phyloP scores from a whole-genome alignment of 1,140 invertebrate genomes.

The Oscheius sp. region DNA sequence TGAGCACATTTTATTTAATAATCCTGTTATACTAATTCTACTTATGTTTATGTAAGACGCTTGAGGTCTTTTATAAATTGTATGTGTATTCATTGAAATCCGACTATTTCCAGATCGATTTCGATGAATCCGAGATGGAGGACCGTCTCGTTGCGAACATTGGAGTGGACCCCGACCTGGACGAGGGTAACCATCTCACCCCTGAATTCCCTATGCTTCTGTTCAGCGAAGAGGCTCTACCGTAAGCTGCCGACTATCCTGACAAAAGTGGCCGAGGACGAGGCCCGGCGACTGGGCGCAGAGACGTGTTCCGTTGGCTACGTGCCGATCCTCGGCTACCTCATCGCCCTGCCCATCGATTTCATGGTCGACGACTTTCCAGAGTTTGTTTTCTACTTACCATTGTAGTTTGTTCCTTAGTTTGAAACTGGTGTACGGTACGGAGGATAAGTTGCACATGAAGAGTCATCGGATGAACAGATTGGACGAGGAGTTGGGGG shows the following conservation, averaged over 20 bases:
- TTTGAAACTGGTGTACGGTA: slow-evolving; percentile 31
- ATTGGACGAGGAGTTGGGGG: slow-evolving; percentile 52
- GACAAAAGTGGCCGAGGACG: slow-evolving; percentile 50
- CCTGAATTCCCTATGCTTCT: neutral
- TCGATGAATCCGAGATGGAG: slow-evolving; percentile 49
- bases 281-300: slow-evolving; percentile 40
- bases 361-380: neutral
- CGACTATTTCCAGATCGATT: slow-evolving; percentile 50
- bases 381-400: slow-evolving; percentile 12
- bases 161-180: slow-evolving; percentile 52
- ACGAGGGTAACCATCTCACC: slow-evolving; percentile 39
- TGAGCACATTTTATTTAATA: no score
- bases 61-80: no score
- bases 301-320: slow-evolving; percentile 51
- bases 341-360: slow-evolving; percentile 45
- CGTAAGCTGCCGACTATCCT: slow-evolving; percentile 44
- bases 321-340: slow-evolving; percentile 56
- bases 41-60: no score
- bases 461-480: slow-evolving; percentile 46
- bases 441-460: neutral
- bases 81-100: no score
- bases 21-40: no score
- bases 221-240: slow-evolving; percentile 50
- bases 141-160: slow-evolving; percentile 52
- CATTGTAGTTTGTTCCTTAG: slow-evolving; percentile 12